Evolutionary conservation across 2,113 vertebrate genomes (phyloP), one percentile per base, ranked within the genome.

Genomic region (Perca fluviatilis): DNA sequence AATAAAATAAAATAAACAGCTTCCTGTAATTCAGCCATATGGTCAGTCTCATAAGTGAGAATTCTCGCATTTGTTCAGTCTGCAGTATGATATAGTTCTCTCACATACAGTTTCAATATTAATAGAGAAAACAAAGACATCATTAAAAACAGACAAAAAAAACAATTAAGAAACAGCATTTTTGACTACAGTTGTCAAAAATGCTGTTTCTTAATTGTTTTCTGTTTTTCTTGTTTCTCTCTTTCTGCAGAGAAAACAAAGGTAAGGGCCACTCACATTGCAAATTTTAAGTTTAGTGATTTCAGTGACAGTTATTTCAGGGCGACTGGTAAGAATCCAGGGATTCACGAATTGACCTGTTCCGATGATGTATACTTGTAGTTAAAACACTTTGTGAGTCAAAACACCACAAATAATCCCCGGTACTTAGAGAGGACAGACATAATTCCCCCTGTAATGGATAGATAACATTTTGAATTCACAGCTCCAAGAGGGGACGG

Each of bases 401-500:
- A 72, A 74, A 80, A 85, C 33, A 65, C 7, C 27, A 33, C 46
- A 36, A 50, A 73, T 49, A 65, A 64, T 66, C 15, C n/a, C 13
- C 2, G 18, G 46, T 50, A 50, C 63, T 67, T 61, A 51, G 16
- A 60, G 30, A 65, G 33, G 71, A 68, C 58, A 40, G 25, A 74
- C 76, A 65, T 67, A 64, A 82, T 70, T 75, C 51, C 58, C 50
- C n/a, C 67, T 67, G 74, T 84, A 74, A 75, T 74, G 69, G 76
- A 61, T 50, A 63, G 51, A 85, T 60, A 72, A 78, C 63, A 71
- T 71, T 86, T 78, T 81, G 68, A 66, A 81, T 79, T 74, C 77
- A 77, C 81, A 56, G 71, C 77, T 77, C 60, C 33, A 14, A 62
- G 46, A 75, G 33, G 63, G 79, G 58, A 83, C 68, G 63, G 1